Evolutionary conservation across 2,888 invertebrate species (phyloP), one percentile per base, ranked within the genome.

Genomic region (Galerucella nymphaeae): DNA sequence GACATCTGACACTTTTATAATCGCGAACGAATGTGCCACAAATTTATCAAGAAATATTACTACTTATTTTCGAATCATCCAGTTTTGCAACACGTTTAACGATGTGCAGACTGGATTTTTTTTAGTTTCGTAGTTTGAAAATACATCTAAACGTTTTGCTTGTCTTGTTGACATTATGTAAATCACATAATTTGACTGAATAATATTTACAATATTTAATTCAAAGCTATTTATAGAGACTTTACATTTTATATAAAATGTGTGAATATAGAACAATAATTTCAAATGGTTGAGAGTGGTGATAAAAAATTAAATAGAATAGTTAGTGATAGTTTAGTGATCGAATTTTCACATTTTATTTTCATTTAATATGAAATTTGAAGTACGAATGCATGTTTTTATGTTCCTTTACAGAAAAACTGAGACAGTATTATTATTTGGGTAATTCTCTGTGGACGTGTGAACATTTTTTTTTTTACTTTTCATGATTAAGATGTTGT

Each of bases 351-450:
- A 45, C 5, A 13, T 45, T 45, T 45, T 45, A 45, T 45, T 53
- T 18, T 53, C 0, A 16, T 58, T 61, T 18, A 9, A 16, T 62
- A 41, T 18, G 18, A 62, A 42, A 5, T 62, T 42, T 41, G 30
- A 38, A 42, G 14, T 18, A 11, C 3, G 16, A n/a, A 16, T 42
- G 45, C 11, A 45, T 11, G 14, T 38, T 14, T 67, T 45, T 58
- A 59, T 30, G 68, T 69, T 69, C 68, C 62, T 53, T 8, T 53
- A 30, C 53, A 69, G 20, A 20, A 61, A 50, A 30, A 53, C 53
- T 18, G 16, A 69, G 11, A 41, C 68, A 69, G 68, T 69, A 69
- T 69, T 69, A 69, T 62, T 69, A 69, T n/a, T 45, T 58, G 41
- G 48, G 16, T 62, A 62, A 53, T 62, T 69, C 6, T 41, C 23